Base-by-base conservation (phyloP, 1,140 invertebrate species). In the Scaptomyza pallida region DNA sequence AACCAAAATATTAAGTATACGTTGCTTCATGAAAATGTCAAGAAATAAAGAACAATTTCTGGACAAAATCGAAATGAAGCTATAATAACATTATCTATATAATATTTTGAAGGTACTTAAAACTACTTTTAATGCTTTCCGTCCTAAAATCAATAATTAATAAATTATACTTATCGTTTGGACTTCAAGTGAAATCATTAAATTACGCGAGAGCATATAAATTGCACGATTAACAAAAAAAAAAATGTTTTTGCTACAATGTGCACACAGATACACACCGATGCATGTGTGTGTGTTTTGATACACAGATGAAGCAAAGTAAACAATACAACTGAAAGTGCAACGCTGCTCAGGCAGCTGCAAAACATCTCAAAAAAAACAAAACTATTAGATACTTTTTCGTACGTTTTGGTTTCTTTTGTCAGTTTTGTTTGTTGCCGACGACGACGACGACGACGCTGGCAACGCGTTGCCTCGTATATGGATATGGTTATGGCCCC, bases 311-410 rank as follows among this genome's bases (percentile, higher is more conserved):
- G 9, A 35, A 54, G 15, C 16, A 57, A 68, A 48, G 44, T 65
- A 83, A 82, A 85, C 80, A 83, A 82, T 61, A 26, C 17, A 50
- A 70, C 37, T 43, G 55, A 57, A 68, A 77, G 45, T 65, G 54
- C 45, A 61, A 12, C 33, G 12, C 33, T 12, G 9, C 9, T 35
- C 33, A 12, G 33, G 63, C 80, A 85, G 80, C 80, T 80, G 80
- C 72, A 73, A 79, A 62, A 56, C 67, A 80, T 85, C 72, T 76
- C 26, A 9, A 30, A 9, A 30, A 6, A 30, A 30, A 56, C 76
- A 71, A 76, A 77, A 64, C 65, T 73, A 86, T 85, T 80, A 86
- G 80, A 64, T 71, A 85, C 76, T 5, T 5, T 30, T 30, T 30
- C 26, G 8, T 55, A 37, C 50, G 67, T 23, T 56, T 50, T 26